Evolutionary conservation across 2,888 invertebrate genomes (phyloP).

Genomic region (Apamea monoglypha): DNA sequence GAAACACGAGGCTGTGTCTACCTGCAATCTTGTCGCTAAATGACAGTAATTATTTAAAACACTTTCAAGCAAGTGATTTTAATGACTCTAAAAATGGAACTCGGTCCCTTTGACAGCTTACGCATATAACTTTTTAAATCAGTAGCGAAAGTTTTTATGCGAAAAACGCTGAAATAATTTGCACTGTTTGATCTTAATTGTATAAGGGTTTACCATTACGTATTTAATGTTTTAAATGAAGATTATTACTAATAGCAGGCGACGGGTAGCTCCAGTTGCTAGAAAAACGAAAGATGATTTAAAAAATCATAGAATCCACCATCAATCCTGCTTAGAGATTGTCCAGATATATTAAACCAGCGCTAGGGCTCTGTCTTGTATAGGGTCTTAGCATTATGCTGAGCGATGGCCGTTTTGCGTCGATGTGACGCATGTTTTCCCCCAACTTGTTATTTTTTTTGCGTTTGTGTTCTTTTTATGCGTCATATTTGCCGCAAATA

Average conservation of each 20-base stretch:
- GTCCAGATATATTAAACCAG: no score
- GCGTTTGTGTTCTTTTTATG: no score
- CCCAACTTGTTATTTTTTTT: no score
- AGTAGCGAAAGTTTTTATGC: background rate
- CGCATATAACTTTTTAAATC: constrained; percentile 13
- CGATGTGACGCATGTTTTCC: no score
- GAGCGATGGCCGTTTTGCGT: no score
- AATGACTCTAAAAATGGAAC: constrained; percentile 22
- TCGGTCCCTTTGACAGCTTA: background rate
- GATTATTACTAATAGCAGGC: background rate
- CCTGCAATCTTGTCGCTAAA: constrained; percentile 14
- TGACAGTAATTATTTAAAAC: constrained; percentile 16
- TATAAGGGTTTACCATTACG: background rate
- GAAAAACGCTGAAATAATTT: background rate
- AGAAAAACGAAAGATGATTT: background rate
- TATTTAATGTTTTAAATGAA: background rate
- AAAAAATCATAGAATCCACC: background rate
- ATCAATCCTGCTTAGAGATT: background rate
- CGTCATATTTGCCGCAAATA: no score
- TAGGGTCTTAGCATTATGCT: no score
- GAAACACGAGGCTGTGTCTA: background rate
- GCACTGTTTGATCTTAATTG: background rate
- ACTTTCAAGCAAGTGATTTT: constrained; percentile 12
- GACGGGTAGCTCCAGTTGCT: background rate
- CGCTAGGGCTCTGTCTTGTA: no score